Evolutionary conservation across 2,797 vertebrate species (phyloP).

Genomic region (Takifugu ocellatus): DNA sequence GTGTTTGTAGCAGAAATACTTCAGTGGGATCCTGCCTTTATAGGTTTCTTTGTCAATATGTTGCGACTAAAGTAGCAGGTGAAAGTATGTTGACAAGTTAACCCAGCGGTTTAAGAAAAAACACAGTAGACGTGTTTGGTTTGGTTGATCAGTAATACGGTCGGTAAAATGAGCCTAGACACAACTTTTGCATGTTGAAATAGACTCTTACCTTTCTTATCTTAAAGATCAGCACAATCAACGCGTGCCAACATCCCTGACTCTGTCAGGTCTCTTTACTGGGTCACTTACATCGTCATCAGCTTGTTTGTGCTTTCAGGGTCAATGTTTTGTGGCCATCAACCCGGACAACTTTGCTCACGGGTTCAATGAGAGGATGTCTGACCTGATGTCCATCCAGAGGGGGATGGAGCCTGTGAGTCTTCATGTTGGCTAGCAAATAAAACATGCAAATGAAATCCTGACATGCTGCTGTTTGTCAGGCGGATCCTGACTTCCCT

Average conservation of each 20-base stretch:
- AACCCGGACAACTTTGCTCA: conserved; percentile 76
- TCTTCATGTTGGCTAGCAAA: conserved; percentile 4
- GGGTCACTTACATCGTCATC: conserved; percentile 5
- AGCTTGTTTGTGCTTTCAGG: conserved; percentile 50
- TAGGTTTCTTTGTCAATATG: too few relatives aligned
- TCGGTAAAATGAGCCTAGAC: neutral
- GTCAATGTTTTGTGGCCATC: conserved; percentile 79
- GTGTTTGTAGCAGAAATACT: neutral
- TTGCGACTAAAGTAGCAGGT: too few relatives aligned
- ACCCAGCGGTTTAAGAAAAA: too few relatives aligned
- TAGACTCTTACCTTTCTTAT: conserved; percentile 1
- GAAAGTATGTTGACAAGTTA: too few relatives aligned
- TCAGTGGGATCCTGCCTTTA: neutral
- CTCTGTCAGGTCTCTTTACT: fast-evolving
- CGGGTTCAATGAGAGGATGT: conserved; percentile 73
- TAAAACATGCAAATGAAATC: too few relatives aligned
- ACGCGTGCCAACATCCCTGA: neutral
- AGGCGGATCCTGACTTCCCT: conserved; percentile 55
- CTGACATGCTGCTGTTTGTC: too few relatives aligned
- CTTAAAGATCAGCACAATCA: conserved; percentile 18
- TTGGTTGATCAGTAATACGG: neutral
- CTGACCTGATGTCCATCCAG: conserved; percentile 73
- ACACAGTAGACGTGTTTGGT: too few relatives aligned
- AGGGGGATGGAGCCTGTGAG: conserved; percentile 72
- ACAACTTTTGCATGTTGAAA: neutral